These are phyloP conservation scores for Nothoprocta pentlandii DNA, from an alignment of 2,113 vertebrate species.

Conservation along the genomic window DNA sequence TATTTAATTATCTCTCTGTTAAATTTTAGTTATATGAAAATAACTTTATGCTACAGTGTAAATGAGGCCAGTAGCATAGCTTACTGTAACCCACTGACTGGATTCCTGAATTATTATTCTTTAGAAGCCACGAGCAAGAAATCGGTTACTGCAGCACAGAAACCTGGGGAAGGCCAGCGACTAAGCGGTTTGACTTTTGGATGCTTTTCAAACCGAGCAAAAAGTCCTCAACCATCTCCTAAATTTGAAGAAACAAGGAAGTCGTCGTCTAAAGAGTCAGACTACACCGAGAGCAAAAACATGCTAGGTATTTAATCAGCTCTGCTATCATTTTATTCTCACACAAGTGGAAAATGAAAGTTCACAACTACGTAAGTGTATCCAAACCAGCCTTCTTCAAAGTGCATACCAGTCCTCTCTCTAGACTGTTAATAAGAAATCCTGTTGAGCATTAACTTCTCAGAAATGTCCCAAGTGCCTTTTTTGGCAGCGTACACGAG, in stretches of 20 bases:
- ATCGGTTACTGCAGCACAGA: constrained; percentile 63
- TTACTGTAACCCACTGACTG: background rate
- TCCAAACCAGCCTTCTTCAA: background rate
- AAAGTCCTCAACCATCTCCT: constrained; percentile 85
- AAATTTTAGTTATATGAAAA: background rate
- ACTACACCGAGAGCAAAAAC: constrained; percentile 55
- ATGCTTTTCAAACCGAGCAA: constrained; percentile 91
- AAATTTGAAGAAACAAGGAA: constrained; percentile 83
- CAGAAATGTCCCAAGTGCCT: background rate
- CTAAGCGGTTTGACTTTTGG: constrained; percentile 94
- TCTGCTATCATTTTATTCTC: background rate
- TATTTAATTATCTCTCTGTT: background rate
- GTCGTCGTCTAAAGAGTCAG: constrained; percentile 54
- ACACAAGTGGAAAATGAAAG: background rate
- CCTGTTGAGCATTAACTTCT: background rate
- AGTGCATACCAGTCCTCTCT: background rate
- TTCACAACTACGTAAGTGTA: background rate
- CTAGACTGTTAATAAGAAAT: background rate
- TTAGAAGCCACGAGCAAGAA: constrained; percentile 84
- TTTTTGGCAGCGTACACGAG: background rate
- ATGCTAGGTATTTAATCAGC: constrained; percentile 66
- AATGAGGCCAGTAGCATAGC: background rate
- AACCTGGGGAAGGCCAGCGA: constrained; percentile 87
- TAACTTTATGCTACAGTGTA: background rate
- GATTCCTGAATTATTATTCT: constrained; percentile 39